Conservation (phyloP, 2,113 vertebrate genomes). For the Crypturellus undulatus region DNA sequence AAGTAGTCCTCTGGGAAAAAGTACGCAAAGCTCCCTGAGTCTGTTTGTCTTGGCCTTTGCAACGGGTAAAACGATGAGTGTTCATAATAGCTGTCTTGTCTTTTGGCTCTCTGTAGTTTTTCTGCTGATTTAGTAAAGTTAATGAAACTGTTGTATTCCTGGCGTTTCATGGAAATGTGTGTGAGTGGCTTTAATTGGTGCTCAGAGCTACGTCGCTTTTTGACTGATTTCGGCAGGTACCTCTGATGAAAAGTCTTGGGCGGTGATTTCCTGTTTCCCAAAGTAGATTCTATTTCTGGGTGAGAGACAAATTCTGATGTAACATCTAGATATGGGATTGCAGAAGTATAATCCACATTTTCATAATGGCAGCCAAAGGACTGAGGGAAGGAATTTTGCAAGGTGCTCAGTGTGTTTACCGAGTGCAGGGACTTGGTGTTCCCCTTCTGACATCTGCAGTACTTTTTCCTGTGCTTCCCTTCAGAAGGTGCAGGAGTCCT, state of each 20-base stretch:
- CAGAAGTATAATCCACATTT: slow-evolving; percentile 77
- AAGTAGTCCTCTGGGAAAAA: slow-evolving; percentile 87
- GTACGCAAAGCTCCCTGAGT: slow-evolving; percentile 78
- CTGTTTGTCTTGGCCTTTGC: slow-evolving; percentile 58
- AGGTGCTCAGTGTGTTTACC: neutral
- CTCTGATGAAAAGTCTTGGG: slow-evolving; percentile 9
- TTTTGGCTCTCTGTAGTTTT: slow-evolving; percentile 27
- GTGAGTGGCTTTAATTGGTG: neutral
- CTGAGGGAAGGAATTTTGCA: neutral
- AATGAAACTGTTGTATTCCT: neutral
- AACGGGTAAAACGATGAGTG: slow-evolving; percentile 59
- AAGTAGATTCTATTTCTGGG: slow-evolving; percentile 31
- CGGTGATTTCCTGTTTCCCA: neutral
- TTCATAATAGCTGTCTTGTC: slow-evolving; percentile 39
- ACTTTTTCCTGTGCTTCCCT: slow-evolving; percentile 44
- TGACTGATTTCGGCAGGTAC: slow-evolving; percentile 30
- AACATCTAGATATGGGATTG: slow-evolving; percentile 82
- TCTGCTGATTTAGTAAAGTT: neutral
- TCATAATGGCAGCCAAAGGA: slow-evolving; percentile 71
- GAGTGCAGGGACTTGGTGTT: slow-evolving; percentile 4
- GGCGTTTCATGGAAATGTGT: neutral
- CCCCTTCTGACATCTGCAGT: slow-evolving; percentile 65
- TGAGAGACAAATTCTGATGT: slow-evolving; percentile 77
- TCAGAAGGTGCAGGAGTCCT: slow-evolving; percentile 48
- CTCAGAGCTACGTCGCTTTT: neutral